Percentiles rank a stretch among this genome's conserved stretches.
Conservation (phyloP, 2,888 invertebrate genomes). For the Cyaniris semiargus region DNA sequence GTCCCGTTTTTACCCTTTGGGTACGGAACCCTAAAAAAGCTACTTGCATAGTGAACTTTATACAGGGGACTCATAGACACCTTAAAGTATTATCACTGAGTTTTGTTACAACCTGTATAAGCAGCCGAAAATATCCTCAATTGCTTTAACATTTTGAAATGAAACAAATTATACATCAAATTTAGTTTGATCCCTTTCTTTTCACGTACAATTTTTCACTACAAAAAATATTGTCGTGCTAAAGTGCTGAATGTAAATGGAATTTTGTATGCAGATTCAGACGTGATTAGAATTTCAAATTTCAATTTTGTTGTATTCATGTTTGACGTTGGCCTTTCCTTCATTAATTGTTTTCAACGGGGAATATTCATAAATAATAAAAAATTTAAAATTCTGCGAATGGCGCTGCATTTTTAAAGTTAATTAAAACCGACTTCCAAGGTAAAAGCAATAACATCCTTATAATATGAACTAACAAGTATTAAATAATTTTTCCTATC, state of each 20-base stretch:
- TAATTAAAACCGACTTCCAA: too few species aligned
- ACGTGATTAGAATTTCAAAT: not conserved
- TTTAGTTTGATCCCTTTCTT: not conserved
- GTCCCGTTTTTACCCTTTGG: too few species aligned
- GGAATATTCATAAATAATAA: not conserved
- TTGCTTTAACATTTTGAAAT: too few species aligned
- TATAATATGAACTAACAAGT: too few species aligned
- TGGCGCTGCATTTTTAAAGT: not conserved
- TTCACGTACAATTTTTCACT: not conserved
- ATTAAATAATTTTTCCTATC: too few species aligned
- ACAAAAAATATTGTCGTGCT: not conserved
- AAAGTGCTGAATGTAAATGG: not conserved
- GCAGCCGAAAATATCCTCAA: too few species aligned
- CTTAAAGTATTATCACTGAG: too few species aligned
- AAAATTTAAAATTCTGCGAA: not conserved
- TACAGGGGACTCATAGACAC: too few species aligned
- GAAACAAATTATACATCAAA: not conserved
- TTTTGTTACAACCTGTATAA: too few species aligned
- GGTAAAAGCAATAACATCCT: too few species aligned
- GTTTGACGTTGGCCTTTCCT: not conserved
- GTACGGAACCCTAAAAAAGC: too few species aligned
- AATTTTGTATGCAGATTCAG: not conserved
- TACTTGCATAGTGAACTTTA: too few species aligned
- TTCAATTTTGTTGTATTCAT: conserved; percentile 6
- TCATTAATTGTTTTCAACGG: not conserved